Base-by-base conservation (phyloP, 1,140 invertebrate genomes). In the Holotrichia oblita region DNA sequence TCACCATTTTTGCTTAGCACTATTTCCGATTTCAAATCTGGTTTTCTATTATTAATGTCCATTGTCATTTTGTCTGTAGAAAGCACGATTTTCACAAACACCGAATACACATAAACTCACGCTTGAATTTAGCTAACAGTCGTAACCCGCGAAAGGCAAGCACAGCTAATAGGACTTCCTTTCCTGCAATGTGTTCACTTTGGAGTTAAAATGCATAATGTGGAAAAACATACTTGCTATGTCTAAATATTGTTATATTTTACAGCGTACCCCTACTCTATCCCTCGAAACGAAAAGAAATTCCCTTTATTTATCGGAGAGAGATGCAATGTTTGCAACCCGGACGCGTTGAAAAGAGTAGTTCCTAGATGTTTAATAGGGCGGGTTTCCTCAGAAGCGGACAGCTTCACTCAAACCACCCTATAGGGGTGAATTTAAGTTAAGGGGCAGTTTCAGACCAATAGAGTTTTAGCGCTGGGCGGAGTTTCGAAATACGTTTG, bases 371-470 rank as follows among this genome's bases (percentile, higher is more conserved):
- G 79, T 41, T 55, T 73, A 61, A 74, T 76, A 40, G 41, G 78
- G 42, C 80, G 82, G 77, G 77, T 48, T 44, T 73, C 69, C 61
- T 78, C 48, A 78, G 61, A 22, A 73, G 81, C 80, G 80, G 78
- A 83, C 82, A 81, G 79, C 81, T 81, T 74, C 80, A 77, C 82
- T 78, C 77, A 81, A 84, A 83, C 83, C 83, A 84, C 81, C 85
- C 86, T 86, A 86, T 86, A 83, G 85, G 85, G 83, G 83, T 85
- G 82, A 86, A 85, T 83, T 85, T 84, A 84, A 82, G 84, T 83
- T 84, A 82, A 78, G 81, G 83, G 84, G 85, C 84, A 83, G 80
- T 83, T 82, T 83, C 85, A 82, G 83, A 83, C 86, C 86, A 87
- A 87, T 87, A 77, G 83, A 80, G 80, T 81, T 84, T 81, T 81